Evolutionary conservation across 1,140 invertebrate genomes (phyloP), one percentile per base, ranked within the genome.

Genomic region (Hypothenemus hampei): DNA sequence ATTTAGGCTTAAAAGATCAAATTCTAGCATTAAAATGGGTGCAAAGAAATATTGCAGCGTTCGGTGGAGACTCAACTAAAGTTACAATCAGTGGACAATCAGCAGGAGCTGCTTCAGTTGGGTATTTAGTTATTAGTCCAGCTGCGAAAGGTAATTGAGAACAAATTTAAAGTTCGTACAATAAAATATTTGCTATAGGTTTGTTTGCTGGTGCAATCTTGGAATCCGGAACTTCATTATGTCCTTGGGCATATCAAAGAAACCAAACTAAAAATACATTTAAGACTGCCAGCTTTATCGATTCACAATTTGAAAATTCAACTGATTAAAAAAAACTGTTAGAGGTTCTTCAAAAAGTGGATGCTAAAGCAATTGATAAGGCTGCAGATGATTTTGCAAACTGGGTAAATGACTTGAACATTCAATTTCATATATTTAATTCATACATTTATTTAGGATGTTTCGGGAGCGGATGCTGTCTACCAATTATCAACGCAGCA

Each of bases 21-120:
- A 65, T 74, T 0, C 65, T 68, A 18, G 74, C 72, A 3, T 51
- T 76, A n/a, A 68, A 63, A 46, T 76, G 74, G 74, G 57, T 76
- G n/a, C 61, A 66, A 20, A 62, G 48, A n/a, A 75, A 76, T 45
- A 75, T 76, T 4, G 59, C 46, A 31, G 58, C 59, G 1, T 75
- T 76, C 57, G 72, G 73, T 5, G 74, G 74, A 6, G 71, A 76
- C 57, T 67, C 67, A 15, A 65, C 72, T 24, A 73, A 67, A 48
- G 69, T 75, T 2, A 74, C 72, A 0, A 64, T 76, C 43, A 73
- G 73, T 47, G 75, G 75, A 4, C 72, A 75, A 56, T 75, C 73
- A 37, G 74, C 74, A 21, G 75, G 74, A 3, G 65, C 64, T 4
- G 64, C 70, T 0, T 72, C 73, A 2, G 74, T 79, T 4, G 74